These are phyloP conservation scores for Perithous albicinctus DNA, from an alignment of 2,888 invertebrate genomes.

Conservation along the genomic window DNA sequence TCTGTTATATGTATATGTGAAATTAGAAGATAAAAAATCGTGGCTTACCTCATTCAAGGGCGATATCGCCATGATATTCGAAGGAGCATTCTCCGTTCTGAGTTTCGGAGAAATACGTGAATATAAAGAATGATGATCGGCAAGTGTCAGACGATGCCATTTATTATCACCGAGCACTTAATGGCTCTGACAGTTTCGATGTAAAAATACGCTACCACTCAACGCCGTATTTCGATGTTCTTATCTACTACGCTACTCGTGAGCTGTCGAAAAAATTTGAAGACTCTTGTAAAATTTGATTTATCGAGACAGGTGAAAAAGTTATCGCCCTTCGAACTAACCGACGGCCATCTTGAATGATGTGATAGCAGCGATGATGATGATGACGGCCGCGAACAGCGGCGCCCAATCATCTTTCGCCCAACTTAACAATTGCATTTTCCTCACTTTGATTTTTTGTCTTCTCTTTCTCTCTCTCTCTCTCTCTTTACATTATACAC, in stretches of 20 bases:
- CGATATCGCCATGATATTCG: constrained; percentile 74
- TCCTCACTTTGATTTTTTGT: too few species aligned
- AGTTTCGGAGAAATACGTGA: constrained; percentile 59
- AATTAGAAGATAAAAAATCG: background rate
- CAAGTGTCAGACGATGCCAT: constrained; percentile 68
- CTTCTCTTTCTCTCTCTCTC: too few species aligned
- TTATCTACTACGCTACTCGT: background rate
- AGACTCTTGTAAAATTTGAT: background rate
- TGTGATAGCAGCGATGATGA: background rate
- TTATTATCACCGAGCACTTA: background rate
- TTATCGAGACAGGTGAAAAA: constrained; percentile 6
- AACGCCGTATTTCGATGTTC: background rate
- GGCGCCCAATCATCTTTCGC: constrained; percentile 6
- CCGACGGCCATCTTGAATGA: constrained; percentile 27
- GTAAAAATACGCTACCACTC: background rate
- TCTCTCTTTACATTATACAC: too few species aligned
- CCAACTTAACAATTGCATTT: background rate
- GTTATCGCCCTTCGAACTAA: constrained; percentile 15
- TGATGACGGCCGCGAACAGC: background rate
- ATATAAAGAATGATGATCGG: constrained; percentile 63
- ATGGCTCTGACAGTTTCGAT: background rate
- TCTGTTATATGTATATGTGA: background rate
- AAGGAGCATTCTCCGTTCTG: constrained; percentile 75
- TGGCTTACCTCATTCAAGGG: constrained; percentile 75
- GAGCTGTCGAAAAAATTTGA: background rate